Conservation (phyloP, 2,113 vertebrate genomes). For the Salvator merianae region DNA sequence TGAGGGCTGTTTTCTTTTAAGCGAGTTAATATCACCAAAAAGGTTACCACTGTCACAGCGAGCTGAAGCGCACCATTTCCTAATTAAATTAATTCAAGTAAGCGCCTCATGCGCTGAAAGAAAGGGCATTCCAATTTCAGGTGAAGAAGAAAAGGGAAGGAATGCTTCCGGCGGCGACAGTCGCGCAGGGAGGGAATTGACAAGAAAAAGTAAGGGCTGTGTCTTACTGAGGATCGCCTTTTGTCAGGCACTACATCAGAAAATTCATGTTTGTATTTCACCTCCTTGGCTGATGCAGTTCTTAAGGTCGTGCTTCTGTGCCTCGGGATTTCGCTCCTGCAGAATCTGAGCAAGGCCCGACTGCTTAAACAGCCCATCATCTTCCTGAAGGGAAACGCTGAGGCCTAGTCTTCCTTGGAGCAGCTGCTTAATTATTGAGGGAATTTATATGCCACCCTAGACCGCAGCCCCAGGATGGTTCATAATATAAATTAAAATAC, state of each 20-base stretch:
- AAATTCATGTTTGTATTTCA: neutral
- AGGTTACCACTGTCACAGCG: conserved; percentile 2
- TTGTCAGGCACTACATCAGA: neutral
- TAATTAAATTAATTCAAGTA: conserved; percentile 27
- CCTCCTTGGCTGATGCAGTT: neutral
- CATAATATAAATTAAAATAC: no score
- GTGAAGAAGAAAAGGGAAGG: neutral
- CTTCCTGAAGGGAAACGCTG: neutral
- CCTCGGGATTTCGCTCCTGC: neutral
- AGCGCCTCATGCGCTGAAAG: neutral
- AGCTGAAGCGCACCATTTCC: neutral
- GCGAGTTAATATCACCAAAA: neutral
- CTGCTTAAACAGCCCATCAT: neutral
- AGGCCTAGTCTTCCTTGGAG: neutral
- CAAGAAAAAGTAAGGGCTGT: neutral
- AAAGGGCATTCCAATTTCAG: conserved; percentile 13
- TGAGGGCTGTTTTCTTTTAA: neutral
- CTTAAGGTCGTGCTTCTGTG: neutral
- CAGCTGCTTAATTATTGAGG: no score
- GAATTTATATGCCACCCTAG: no score
- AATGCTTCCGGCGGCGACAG: neutral
- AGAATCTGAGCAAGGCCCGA: neutral
- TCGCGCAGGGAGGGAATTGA: neutral
- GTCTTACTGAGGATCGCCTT: neutral
- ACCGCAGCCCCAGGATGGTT: no score